Base-by-base conservation (phyloP, 2,113 vertebrate species). In the Sinocyclocheilus anophthalmus region DNA sequence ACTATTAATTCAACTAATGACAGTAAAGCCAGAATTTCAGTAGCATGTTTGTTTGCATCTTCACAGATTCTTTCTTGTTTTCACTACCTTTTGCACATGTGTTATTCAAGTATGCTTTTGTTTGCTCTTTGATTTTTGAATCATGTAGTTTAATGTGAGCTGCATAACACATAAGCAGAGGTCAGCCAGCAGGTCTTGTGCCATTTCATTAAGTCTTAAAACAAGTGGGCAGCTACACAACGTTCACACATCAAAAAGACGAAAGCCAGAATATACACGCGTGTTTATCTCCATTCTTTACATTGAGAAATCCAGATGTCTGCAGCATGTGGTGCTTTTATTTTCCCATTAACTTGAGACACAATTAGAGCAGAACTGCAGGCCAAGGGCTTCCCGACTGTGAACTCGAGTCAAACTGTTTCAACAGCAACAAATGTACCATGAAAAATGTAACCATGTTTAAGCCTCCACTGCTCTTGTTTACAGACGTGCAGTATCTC, bases 271-370 rank as follows among this genome's bases (percentile, higher is more conserved):
- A 83, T 55, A 83, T 57, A 24, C 89, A 90, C 90, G 84, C 90
- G 88, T 90, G 89, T 92, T 89, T 92, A 90, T 88, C 88, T 87
- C 88, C 87, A 89, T 89, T 93, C 91, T 94, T 93, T 93, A 90
- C 89, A 88, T 89, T 39, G 69, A 81, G 85, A 92, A 88, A 88
- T 83, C 73, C 81, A 83, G 81, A 83, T 83, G 81, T 73, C 81
- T 73, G 69, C 81, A 73, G 81, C 81, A 83, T 73, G 81, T 73
- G 81, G 81, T 39, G 30, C 50, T 92, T 93, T 94, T 92, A 92
- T 94, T 88, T 90, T 90, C 89, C 89, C 87, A 90, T 92, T 93
- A 93, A 93, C 92, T 92, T 90, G 84, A 92, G 92, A 94, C 93
- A 93, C 92, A 91, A 94, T 93, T 93, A 93, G 92, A 83, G 81